Evolutionary conservation across 2,113 vertebrate species (phyloP), one percentile per base, ranked within the genome.

Genomic region (Elgaria multicarinata): DNA sequence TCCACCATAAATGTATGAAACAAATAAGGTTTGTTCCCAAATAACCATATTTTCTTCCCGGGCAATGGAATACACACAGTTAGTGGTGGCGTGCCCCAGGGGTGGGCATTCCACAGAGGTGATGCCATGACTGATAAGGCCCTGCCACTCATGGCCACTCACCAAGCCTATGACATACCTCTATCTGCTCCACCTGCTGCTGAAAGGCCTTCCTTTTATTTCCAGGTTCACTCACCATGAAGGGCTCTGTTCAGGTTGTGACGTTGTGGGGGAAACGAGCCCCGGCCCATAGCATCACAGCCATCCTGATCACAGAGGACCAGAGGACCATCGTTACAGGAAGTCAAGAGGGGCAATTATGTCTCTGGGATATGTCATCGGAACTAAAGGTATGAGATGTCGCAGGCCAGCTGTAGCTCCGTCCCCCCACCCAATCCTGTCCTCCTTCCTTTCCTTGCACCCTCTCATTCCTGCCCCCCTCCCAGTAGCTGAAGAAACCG

Each of bases 251-350:
- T 9, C 96, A 91, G 0, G 95, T 96, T 0, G 97, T 98, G 71
- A 95, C 96, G 0, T 78, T 98, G 53, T 98, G 98, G 98, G 97
- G 97, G 2, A 96, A 79, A n/a, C 87, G 31, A 87, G 97, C 98
- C 39, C 98, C 97, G 2, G 91, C 95, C 3, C 98, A 98, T 88
- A 97, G 96, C 90, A 96, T 98, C 91, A 97, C 97, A 14, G 95
- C 97, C 81, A 95, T 98, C 36, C 97, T 98, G 96, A 95, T 98
- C 79, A 97, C 97, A 0, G 98, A 98, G 64, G 98, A 98, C 93
- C 98, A 98, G 93, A 94, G 93, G 6, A 98, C 95, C 0, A 92
- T 98, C 71, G 96, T 98, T 44, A 98, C 98, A 0, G 98, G 98
- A 36, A 97, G 98, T 90, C 95, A 96, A 5, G 98, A 98, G 91